Conservation (phyloP, 35 echinoderm and acorn worm species). For the Anneissia japonica region DNA sequence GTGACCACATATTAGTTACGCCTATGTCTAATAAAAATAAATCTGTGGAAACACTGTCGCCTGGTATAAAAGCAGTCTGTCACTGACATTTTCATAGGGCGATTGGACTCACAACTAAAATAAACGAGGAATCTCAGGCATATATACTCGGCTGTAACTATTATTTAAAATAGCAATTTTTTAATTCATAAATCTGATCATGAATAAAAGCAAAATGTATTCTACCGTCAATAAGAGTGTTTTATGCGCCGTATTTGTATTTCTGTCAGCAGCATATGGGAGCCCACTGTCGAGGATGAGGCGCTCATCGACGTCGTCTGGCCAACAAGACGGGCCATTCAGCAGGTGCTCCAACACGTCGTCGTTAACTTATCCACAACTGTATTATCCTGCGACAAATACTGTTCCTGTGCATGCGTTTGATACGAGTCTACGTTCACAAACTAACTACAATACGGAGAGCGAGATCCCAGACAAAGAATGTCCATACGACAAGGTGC, state of each 20-base stretch:
- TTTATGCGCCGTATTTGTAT: too few species aligned
- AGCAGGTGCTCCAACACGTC: neutral
- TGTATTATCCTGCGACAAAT: neutral
- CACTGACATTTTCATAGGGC: too few species aligned
- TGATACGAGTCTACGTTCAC: neutral
- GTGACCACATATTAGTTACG: too few species aligned
- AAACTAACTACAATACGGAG: neutral
- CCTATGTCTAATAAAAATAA: too few species aligned
- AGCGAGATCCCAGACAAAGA: neutral
- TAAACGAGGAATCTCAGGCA: too few species aligned
- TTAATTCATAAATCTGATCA: too few species aligned
- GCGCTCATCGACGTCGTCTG: neutral
- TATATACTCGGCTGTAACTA: too few species aligned
- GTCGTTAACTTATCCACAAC: neutral
- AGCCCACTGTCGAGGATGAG: neutral
- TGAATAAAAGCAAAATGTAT: neutral
- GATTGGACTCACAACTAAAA: too few species aligned
- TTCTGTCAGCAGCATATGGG: neutral
- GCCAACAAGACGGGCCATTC: neutral
- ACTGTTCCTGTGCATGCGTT: neutral
- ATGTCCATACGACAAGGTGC: neutral
- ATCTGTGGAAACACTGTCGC: too few species aligned
- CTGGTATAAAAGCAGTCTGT: too few species aligned
- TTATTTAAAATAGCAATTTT: too few species aligned
- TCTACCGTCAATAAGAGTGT: too few species aligned